phyloP scores from a whole-genome alignment of 2,113 vertebrate genomes.

The Dicerorhinus sumatrensis region DNA sequence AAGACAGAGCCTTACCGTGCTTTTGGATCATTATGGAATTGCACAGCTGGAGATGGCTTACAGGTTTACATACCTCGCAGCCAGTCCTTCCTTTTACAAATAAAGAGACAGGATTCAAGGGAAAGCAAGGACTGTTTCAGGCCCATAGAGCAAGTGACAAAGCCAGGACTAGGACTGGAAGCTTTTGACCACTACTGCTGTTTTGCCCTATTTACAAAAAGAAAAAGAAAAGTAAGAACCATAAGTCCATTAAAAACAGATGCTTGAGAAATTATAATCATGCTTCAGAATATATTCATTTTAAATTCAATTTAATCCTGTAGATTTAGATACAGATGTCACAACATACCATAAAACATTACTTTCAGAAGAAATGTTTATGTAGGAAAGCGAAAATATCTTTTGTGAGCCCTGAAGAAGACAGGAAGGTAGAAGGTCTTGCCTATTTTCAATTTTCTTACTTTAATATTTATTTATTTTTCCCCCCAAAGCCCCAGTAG shows the following conservation, averaged over 20 bases:
- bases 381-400: neutral
- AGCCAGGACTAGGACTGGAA: neutral
- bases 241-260: neutral
- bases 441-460: neutral
- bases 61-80: neutral
- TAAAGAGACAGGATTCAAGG: neutral
- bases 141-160: neutral
- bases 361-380: neutral
- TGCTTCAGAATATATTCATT: neutral
- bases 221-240: neutral
- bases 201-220: neutral
- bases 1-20: neutral
- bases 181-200: no score
- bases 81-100: neutral
- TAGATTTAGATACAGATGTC: neutral
- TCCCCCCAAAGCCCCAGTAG: no score
- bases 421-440: neutral
- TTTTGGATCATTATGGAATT: neutral
- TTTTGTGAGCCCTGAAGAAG: neutral
- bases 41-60: neutral
- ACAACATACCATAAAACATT: neutral
- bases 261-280: neutral
- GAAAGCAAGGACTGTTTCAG: neutral
- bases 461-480: neutral
- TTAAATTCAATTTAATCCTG: slow-evolving; percentile 30